A percentile compares a stretch with the other conserved stretches of the same genome.
phyloP scores from a whole-genome alignment of 1,140 invertebrate species.

The Laodelphax striatellus region DNA sequence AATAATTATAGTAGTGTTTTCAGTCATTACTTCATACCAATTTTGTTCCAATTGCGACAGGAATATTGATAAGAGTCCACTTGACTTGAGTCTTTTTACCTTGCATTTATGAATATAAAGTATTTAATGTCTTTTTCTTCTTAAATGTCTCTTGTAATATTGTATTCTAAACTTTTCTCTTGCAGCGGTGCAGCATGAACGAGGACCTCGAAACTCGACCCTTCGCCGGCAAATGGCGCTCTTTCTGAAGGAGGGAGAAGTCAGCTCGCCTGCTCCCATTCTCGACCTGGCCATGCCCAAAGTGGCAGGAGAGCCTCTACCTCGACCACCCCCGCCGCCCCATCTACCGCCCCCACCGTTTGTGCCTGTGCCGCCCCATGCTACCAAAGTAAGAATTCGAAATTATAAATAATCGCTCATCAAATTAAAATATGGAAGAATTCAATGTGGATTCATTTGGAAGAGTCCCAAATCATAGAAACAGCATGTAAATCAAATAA shows the following conservation, averaged over 20 bases:
- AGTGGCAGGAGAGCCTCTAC: conserved; percentile 18
- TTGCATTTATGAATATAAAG: neutral
- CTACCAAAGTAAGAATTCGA: neutral
- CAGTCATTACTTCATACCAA: too few relatives aligned
- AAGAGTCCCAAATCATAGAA: too few relatives aligned
- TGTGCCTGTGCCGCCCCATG: conserved; percentile 26
- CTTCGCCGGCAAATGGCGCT: conserved; percentile 75
- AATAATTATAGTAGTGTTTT: too few relatives aligned
- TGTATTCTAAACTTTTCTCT: conserved; percentile 8
- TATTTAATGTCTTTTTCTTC: too few relatives aligned
- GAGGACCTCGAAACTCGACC: conserved; percentile 90
- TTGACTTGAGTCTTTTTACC: too few relatives aligned
- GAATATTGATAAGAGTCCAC: too few relatives aligned
- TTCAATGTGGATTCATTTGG: too few relatives aligned
- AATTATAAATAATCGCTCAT: too few relatives aligned
- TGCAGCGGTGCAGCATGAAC: conserved; percentile 93
- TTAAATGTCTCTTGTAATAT: too few relatives aligned
- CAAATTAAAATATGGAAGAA: too few relatives aligned
- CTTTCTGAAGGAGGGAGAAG: conserved; percentile 46
- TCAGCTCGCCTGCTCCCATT: conserved; percentile 14
- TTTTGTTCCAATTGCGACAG: too few relatives aligned
- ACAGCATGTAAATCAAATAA: too few relatives aligned
- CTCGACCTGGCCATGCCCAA: conserved; percentile 24
- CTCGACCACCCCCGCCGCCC: conserved; percentile 26
- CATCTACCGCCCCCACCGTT: conserved; percentile 25